Conservation (phyloP, 2,888 invertebrate genomes). For the Dermolepida albohirtum region DNA sequence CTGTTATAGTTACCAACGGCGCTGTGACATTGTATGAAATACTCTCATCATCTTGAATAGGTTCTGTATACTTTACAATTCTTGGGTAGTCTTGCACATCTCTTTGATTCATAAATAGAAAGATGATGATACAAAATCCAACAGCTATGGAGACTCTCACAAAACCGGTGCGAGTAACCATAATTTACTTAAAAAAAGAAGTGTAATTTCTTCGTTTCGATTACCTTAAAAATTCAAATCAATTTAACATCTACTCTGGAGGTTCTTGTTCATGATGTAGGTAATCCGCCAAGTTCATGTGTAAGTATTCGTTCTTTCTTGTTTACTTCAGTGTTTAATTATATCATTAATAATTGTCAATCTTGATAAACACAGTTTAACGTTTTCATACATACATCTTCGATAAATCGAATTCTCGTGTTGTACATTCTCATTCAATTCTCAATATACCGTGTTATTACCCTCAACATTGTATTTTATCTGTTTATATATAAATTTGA, state of each 20-base stretch:
- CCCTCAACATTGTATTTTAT: conserved; percentile 11
- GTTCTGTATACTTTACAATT: conserved; percentile 47
- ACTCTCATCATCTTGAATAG: conserved; percentile 47
- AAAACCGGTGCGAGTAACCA: conserved; percentile 28
- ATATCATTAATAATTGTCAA: background rate
- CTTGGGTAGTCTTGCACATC: conserved; percentile 46
- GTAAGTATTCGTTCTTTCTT: conserved; percentile 9
- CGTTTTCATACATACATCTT: background rate
- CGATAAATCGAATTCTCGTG: conserved; percentile 12
- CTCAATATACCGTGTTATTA: conserved; percentile 1
- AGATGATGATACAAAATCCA: conserved; percentile 2
- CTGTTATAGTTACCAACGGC: conserved; percentile 65
- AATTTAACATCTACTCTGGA: conserved; percentile 28
- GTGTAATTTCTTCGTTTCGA: conserved; percentile 11
- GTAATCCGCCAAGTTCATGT: conserved; percentile 29
- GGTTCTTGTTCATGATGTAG: conserved; percentile 29
- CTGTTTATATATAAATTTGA: conserved; percentile 8
- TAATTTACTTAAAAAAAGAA: conserved; percentile 22
- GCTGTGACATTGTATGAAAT: conserved; percentile 45
- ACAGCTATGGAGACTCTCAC: conserved; percentile 18
- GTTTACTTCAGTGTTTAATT: conserved; percentile 3
- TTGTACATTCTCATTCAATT: conserved; percentile 11
- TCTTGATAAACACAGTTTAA: too few species aligned
- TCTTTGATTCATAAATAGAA: conserved; percentile 45
- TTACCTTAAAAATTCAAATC: conserved; percentile 13